These are phyloP conservation scores for Hemaris fuciformis DNA, from an alignment of 2,888 invertebrate species.

Conservation along the genomic window DNA sequence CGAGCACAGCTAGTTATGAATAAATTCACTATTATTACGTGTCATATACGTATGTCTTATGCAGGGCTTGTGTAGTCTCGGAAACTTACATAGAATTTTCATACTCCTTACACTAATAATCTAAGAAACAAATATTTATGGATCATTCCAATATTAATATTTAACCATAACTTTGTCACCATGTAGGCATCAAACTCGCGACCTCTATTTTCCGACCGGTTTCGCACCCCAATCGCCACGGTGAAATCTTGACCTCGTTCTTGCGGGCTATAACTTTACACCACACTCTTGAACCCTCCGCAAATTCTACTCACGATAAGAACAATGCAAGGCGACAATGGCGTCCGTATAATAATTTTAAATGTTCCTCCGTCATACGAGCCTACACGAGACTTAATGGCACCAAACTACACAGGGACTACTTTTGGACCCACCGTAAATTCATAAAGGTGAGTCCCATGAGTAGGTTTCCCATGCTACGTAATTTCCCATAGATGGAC, in stretches of 20 bases:
- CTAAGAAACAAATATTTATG: too few relatives aligned
- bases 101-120: too few relatives aligned
- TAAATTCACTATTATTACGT: too few relatives aligned
- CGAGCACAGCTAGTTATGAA: too few relatives aligned
- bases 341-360: not conserved
- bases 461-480: not conserved
- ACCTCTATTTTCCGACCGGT: too few relatives aligned
- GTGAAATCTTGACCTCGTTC: not conserved
- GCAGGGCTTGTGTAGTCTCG: too few relatives aligned
- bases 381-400: slow-evolving; percentile 36
- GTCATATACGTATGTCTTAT: too few relatives aligned
- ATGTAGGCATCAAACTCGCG: too few relatives aligned
- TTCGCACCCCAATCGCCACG: too few relatives aligned
- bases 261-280: not conserved
- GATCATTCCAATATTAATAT: too few relatives aligned
- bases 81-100: too few relatives aligned
- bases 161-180: too few relatives aligned
- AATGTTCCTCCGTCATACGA: not conserved
- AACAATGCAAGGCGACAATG: not conserved
- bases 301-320: not conserved
- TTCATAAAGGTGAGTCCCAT: slow-evolving; percentile 30
- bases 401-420: slow-evolving; percentile 37
- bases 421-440: slow-evolving; percentile 37
- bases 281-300: not conserved
- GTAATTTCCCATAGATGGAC: not conserved